Evolutionary conservation across 92 coral and sea anemone genomes (phyloP).

Genomic region (Meandrina meandrites): DNA sequence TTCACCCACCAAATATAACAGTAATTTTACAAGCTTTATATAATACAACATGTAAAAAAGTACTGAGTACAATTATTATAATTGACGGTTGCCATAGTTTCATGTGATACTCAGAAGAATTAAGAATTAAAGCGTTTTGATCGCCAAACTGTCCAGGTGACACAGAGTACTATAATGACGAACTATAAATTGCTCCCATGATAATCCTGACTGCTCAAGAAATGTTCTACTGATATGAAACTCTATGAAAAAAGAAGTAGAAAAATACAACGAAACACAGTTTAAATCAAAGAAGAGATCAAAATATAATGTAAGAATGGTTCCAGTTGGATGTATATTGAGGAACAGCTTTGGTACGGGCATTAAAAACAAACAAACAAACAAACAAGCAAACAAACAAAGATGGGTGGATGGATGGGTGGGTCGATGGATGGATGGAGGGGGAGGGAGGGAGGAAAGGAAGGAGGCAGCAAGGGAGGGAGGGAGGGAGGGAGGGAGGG

Average conservation of each 20-base stretch:
- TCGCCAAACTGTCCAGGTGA: neutral
- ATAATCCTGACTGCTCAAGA: conserved; percentile 8
- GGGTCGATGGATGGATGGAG: too few relatives aligned
- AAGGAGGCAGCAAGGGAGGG: neutral
- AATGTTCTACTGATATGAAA: neutral
- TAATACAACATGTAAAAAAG: neutral
- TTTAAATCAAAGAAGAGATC: neutral
- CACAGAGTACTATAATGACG: neutral
- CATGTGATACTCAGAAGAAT: neutral
- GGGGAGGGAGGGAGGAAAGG: neutral
- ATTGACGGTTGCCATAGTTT: neutral
- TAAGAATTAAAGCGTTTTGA: neutral
- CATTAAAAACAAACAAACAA: too few relatives aligned
- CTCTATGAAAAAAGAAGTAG: neutral
- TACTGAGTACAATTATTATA: neutral
- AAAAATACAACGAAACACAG: neutral
- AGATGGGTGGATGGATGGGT: too few relatives aligned
- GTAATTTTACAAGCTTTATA: too few relatives aligned
- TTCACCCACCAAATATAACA: too few relatives aligned
- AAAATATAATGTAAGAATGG: neutral
- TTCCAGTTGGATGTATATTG: neutral
- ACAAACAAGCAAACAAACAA: too few relatives aligned
- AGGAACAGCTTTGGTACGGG: too few relatives aligned
- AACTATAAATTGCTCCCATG: conserved; percentile 15
- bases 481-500: neutral